phyloP scores from a whole-genome alignment of 1,140 invertebrate genomes.

The Ladona fulva region DNA sequence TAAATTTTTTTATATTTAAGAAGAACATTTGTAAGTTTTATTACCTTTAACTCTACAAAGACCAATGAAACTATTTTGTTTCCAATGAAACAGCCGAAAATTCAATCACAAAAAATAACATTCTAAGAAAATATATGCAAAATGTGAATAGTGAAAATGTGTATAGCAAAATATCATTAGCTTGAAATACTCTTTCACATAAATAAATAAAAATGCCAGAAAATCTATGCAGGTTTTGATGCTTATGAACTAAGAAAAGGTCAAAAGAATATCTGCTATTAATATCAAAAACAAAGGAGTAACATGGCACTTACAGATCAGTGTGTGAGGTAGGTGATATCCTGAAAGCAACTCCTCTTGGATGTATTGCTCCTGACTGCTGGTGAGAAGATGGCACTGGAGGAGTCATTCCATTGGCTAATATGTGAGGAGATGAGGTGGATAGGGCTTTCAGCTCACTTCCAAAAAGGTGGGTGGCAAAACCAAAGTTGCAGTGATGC shows the following conservation, averaged over 20 bases:
- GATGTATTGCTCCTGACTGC: conserved; percentile 26
- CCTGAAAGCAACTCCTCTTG: conserved; percentile 72
- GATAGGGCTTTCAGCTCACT: conserved; percentile 83
- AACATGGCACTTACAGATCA: conserved; percentile 52
- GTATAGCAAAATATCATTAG: too few species aligned
- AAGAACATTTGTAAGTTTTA: too few species aligned
- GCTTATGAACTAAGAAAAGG: background rate
- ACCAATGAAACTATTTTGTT: too few species aligned
- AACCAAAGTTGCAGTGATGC: conserved; percentile 87
- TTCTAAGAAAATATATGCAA: too few species aligned
- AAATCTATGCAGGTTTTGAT: background rate
- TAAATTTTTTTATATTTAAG: too few species aligned
- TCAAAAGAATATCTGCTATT: conserved; percentile 14
- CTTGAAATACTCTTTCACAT: too few species aligned
- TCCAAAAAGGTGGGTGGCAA: conserved; percentile 88
- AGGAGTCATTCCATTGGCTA: background rate
- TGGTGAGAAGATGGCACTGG: background rate
- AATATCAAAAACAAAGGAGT: background rate
- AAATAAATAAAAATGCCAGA: too few species aligned
- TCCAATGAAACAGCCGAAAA: too few species aligned
- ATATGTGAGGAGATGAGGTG: conserved; percentile 47
- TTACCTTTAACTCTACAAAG: too few species aligned
- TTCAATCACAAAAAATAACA: too few species aligned
- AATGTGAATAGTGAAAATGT: too few species aligned
- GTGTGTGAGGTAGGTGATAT: conserved; percentile 86